Conservation (phyloP, 1,140 invertebrate genomes). For the Wasmannia auropunctata region DNA sequence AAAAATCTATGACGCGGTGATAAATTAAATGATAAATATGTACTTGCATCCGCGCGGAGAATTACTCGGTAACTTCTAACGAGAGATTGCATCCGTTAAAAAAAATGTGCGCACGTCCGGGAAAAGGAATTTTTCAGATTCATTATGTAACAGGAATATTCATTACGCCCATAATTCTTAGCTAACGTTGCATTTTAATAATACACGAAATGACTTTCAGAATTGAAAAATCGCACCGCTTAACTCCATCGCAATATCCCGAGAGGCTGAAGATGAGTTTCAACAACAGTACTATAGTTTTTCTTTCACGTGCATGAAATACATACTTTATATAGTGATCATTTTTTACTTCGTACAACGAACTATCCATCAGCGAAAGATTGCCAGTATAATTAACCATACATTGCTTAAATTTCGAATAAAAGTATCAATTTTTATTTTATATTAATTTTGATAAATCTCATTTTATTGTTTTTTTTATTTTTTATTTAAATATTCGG, state of each 20-base stretch:
- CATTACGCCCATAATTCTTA: constrained; percentile 70
- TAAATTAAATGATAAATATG: constrained; percentile 48
- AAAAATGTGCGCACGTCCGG: constrained; percentile 64
- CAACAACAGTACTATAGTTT: constrained; percentile 36
- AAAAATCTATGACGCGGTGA: constrained; percentile 39
- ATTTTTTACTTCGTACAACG: constrained; percentile 31
- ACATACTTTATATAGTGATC: constrained; percentile 41
- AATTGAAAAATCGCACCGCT: constrained; percentile 73
- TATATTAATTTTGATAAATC: neutral
- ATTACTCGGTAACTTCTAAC: constrained; percentile 62
- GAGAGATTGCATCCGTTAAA: constrained; percentile 66
- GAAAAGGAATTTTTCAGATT: constrained; percentile 68
- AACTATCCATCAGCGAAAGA: constrained; percentile 5
- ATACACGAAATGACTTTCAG: constrained; percentile 72
- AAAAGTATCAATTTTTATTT: constrained; percentile 22
- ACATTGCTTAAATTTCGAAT: neutral
- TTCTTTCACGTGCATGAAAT: constrained; percentile 31
- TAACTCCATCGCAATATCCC: constrained; percentile 66
- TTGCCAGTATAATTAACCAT: constrained; percentile 40
- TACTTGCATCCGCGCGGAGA: constrained; percentile 22
- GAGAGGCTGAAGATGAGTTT: constrained; percentile 53
- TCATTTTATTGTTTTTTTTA: constrained; percentile 12
- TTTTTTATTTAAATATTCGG: neutral
- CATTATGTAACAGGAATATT: constrained; percentile 73
- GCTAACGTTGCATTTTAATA: constrained; percentile 73